Conservation (phyloP, 2,888 invertebrate genomes). For the Tigriopus californicus region DNA sequence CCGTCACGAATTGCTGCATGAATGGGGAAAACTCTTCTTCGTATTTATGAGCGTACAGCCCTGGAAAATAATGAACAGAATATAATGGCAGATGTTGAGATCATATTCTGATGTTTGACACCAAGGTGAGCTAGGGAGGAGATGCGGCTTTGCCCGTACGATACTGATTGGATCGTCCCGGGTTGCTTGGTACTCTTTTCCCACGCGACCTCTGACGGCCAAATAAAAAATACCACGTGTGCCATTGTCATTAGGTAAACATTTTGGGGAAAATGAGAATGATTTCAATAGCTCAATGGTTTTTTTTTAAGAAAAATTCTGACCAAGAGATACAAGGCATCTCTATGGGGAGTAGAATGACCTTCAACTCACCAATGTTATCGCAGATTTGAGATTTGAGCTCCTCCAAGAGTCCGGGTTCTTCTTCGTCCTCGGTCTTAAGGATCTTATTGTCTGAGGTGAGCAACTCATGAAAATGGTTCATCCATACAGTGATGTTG, state of each 20-base stretch:
- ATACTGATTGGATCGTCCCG: background rate
- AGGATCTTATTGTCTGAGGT: conserved; percentile 55
- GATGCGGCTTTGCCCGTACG: background rate
- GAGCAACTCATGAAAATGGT: conserved; percentile 60
- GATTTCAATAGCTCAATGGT: too few species aligned
- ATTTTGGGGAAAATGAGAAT: too few species aligned
- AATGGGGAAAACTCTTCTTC: conserved; percentile 87
- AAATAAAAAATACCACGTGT: too few species aligned
- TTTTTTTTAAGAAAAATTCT: background rate
- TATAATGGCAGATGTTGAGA: background rate
- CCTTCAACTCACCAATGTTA: conserved; percentile 40
- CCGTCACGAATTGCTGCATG: conserved; percentile 77
- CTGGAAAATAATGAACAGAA: conserved; percentile 18
- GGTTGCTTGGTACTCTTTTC: too few species aligned
- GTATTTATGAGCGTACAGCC: conserved; percentile 88
- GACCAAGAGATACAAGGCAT: background rate
- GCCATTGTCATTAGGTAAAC: too few species aligned
- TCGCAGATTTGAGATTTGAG: conserved; percentile 90
- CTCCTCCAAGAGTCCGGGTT: conserved; percentile 71
- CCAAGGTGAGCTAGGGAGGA: too few species aligned
- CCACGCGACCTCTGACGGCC: too few species aligned
- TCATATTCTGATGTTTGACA: background rate
- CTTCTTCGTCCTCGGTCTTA: conserved; percentile 43
- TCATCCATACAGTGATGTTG: conserved; percentile 90
- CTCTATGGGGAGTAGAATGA: too few species aligned